Conservation (phyloP, 2,797 vertebrate genomes). For the Margarornis squamiger region DNA sequence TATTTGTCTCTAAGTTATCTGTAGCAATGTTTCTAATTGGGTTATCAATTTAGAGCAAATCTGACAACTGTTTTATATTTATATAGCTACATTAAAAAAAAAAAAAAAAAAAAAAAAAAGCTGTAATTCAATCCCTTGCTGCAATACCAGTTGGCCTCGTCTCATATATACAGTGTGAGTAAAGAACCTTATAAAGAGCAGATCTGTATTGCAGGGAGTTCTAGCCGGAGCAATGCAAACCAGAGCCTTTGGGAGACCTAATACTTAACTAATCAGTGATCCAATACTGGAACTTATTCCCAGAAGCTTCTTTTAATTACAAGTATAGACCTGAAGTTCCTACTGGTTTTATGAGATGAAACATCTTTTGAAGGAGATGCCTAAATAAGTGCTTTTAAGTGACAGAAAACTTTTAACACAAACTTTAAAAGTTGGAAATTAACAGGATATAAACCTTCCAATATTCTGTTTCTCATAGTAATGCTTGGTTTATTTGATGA, state of each 20-base stretch:
- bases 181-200: not conserved
- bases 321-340: not conserved
- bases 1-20: not conserved
- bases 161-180: not conserved
- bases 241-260: not conserved
- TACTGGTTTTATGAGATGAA: not conserved
- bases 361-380: not conserved
- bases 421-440: not conserved
- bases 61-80: not conserved
- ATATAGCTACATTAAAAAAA: not conserved
- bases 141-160: not conserved
- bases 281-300: not conserved
- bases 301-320: constrained; percentile 10
- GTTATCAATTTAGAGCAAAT: not conserved
- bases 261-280: not conserved
- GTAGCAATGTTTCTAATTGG: not conserved
- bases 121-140: not conserved
- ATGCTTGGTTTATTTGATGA: not conserved
- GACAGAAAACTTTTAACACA: not conserved
- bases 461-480: not conserved
- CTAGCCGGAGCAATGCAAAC: not conserved
- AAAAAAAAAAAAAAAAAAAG: not conserved
- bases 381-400: not conserved
- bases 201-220: not conserved
- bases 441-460: not conserved